Conservation (phyloP, 1,140 invertebrate species). For the Conus ventricosus region DNA sequence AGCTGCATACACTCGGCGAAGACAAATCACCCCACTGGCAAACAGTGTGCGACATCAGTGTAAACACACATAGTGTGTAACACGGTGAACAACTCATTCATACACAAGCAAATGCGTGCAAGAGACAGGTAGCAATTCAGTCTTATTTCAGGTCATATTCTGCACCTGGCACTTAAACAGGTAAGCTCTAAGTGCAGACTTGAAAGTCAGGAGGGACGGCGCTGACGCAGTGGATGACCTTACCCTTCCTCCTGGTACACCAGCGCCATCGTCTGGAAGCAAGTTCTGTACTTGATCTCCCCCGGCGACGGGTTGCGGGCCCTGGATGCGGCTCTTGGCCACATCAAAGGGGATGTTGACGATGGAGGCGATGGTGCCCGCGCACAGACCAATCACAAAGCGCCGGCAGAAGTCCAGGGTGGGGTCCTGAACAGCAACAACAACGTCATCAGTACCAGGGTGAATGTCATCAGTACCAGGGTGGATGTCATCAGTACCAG, state of each 20-base stretch:
- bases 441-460: background rate
- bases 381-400: conserved; percentile 87
- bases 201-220: too few relatives aligned
- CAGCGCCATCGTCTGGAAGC: conserved; percentile 83
- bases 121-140: background rate
- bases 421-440: conserved; percentile 78
- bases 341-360: conserved; percentile 97
- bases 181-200: too few relatives aligned
- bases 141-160: background rate
- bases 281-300: conserved; percentile 86
- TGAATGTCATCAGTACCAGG: too few relatives aligned
- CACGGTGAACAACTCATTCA: too few relatives aligned
- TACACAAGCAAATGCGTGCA: background rate
- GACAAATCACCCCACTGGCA: too few relatives aligned
- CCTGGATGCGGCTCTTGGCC: conserved; percentile 94
- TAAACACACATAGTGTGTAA: too few relatives aligned
- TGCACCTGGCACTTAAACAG: too few relatives aligned
- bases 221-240: conserved; percentile 50
- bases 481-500: too few relatives aligned
- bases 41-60: too few relatives aligned
- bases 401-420: conserved; percentile 82
- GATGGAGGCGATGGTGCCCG: conserved; percentile 88
- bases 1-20: too few relatives aligned
- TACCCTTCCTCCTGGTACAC: conserved; percentile 93
- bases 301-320: conserved; percentile 86